Base-by-base conservation (phyloP, 1,140 invertebrate genomes). In the Saccostrea glomerata region DNA sequence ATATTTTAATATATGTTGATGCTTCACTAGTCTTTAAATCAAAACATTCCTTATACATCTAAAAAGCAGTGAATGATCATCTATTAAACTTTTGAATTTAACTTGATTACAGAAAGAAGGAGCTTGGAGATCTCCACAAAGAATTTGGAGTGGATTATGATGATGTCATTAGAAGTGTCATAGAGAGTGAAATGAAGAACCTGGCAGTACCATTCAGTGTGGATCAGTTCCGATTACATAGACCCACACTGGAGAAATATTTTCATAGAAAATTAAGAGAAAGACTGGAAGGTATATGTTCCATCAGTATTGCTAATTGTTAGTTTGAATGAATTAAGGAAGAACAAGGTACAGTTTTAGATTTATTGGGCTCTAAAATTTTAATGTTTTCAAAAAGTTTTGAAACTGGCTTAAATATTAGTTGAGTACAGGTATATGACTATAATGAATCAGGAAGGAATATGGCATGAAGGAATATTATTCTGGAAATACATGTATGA, bases 161-260 rank as follows among this genome's bases (percentile, higher is more conserved):
- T 56, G 17, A 23, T 20, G 66, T 89, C 13, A 58, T 89, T 30
- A 13, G 77, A 15, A 87, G 86, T 56, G 86, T 89, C 17, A 54
- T 87, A 20, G 56, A 36, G 17, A 89, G 88, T 87, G 82, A 84
- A 47, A 70, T 89, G 4, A 89, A 89, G 54, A 89, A 89, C 84
- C 54, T 58, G 15, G 82, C 86, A 23, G 63, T 54, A 12, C n/a
- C 25, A 3, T 84, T 87, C 30, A 85, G 63, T 36, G n/a, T 89
- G 6, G 86, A 89, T 60, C 73, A 89, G 40, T 89, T 87, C 40
- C 82, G 88, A 70, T 54, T 89, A 23, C 36, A 83, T 2, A 82
- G 88, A 73, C 25, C 85, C 17, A 11, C 36, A 1, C n/a, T 87
- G 47, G 88, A 89, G 87, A 87, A 58, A 54, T 58, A 40, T 36